Percentiles rank a stretch among this genome's conserved stretches.
phyloP scores from a whole-genome alignment of 2,888 invertebrate species.

The Chironomus tentans region DNA sequence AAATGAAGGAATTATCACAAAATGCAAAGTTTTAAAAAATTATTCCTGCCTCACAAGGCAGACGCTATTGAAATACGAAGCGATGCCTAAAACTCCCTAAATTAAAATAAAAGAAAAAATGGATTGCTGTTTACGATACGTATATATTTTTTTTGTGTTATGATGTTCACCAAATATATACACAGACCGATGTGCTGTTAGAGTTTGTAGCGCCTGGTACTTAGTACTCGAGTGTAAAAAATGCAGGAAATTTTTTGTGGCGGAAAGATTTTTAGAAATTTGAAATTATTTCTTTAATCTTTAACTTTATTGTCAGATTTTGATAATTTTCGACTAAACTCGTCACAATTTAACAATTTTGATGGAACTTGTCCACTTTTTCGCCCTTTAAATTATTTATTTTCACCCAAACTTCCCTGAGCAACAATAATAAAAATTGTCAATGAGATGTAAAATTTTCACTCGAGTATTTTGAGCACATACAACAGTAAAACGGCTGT shows the following conservation, averaged over 20 bases:
- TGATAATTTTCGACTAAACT: too few relatives aligned
- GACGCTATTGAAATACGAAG: constrained; percentile 12
- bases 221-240: background rate
- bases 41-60: background rate
- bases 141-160: background rate
- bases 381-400: too few relatives aligned
- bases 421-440: too few relatives aligned
- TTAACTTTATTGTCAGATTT: too few relatives aligned
- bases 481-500: too few relatives aligned
- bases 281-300: too few relatives aligned
- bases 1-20: background rate
- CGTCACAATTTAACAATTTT: too few relatives aligned
- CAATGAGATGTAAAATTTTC: too few relatives aligned
- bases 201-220: constrained; percentile 19
- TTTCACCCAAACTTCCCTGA: too few relatives aligned
- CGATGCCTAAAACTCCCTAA: constrained; percentile 19
- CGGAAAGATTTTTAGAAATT: background rate
- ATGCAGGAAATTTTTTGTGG: background rate
- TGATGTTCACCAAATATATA: background rate
- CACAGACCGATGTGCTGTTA: background rate
- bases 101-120: constrained; percentile 25
- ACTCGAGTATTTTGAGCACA: too few relatives aligned
- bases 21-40: background rate
- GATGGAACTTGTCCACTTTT: too few relatives aligned
- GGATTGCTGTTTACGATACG: constrained; percentile 18